Percentiles rank a stretch among this genome's conserved stretches.
Evolutionary conservation across 2,888 invertebrate species (phyloP).

Genomic region (Diadromus collaris): DNA sequence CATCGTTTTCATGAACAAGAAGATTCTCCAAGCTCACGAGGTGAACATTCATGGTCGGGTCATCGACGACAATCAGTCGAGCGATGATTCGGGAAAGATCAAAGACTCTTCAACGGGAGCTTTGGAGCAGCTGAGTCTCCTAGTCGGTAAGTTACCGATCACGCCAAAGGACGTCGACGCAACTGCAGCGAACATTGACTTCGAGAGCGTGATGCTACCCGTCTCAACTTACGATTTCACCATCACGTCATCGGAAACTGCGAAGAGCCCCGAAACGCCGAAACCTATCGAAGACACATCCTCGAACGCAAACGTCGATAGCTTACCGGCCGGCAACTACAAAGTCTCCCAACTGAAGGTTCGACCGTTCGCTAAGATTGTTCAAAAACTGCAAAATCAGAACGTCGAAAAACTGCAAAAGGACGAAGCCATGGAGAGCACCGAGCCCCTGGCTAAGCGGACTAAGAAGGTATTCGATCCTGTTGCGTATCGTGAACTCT

Average conservation of each 20-base stretch:
- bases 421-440: not conserved
- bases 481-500: not conserved
- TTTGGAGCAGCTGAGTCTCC: not conserved
- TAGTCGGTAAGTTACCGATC: constrained; percentile 11
- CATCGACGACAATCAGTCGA: not conserved
- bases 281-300: not conserved
- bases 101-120: not conserved
- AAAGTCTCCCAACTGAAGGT: not conserved
- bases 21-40: not conserved
- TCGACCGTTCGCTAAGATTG: constrained; percentile 16
- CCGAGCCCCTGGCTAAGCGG: not conserved
- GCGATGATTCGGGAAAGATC: not conserved
- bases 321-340: not conserved
- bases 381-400: constrained; percentile 8
- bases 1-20: not conserved
- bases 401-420: constrained; percentile 13
- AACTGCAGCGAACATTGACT: not conserved
- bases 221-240: not conserved
- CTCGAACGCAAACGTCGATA: not conserved
- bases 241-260: not conserved
- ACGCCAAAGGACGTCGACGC: not conserved
- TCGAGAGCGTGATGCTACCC: constrained; percentile 19
- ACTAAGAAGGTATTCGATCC: constrained; percentile 1
- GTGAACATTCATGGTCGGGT: not conserved
- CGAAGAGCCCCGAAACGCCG: not conserved